Base-by-base conservation (phyloP, 1,140 invertebrate species). In the Acromyrmex echinatior region DNA sequence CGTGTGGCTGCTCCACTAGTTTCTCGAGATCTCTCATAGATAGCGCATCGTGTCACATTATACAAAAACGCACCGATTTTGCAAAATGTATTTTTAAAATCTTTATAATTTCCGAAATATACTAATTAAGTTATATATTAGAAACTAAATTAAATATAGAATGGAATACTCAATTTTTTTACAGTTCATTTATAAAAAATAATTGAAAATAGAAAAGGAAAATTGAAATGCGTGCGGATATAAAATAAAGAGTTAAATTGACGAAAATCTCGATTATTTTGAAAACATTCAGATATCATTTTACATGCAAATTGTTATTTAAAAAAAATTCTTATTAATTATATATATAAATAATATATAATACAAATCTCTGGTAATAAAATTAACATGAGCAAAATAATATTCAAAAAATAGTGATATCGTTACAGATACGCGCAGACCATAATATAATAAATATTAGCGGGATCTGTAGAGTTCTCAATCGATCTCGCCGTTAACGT, bases 391-490 rank as follows among this genome's bases (percentile, higher is more conserved):
- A 18, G 16, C 25, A 53, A 74, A 39, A 39, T 76, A 28, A 39
- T 21, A 7, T 2, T 31, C 31, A 6, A 10, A 4, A 2, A 58
- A 21, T 56, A n/a, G 1, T 31, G 25, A 76, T 21, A 21, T 45
- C 35, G 39, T 68, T 70, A 21, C 6, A 45, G n/a, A 63, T 31
- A 63, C 25, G 3, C 21, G 4, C 39, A 25, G 18, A 35, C 1
- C 12, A 25, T 35, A 58, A 66, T 58, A 18, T 56, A 81, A 70
- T 35, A 80, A 68, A 80, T 58, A 81, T 25, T 25, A 21, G 10
- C 16, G 14, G 2, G 21, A 45, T 58, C 10, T 16, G 10, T 25
- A n/a, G 9, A 56, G 3, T 51, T 39, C 7, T 7, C 21, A 6
- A 25, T 56, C 63, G 62, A 80, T 80, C 21, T 56, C 21, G 6